Base-by-base conservation (phyloP, 2,888 invertebrate species). In the Saturnia pavonia region DNA sequence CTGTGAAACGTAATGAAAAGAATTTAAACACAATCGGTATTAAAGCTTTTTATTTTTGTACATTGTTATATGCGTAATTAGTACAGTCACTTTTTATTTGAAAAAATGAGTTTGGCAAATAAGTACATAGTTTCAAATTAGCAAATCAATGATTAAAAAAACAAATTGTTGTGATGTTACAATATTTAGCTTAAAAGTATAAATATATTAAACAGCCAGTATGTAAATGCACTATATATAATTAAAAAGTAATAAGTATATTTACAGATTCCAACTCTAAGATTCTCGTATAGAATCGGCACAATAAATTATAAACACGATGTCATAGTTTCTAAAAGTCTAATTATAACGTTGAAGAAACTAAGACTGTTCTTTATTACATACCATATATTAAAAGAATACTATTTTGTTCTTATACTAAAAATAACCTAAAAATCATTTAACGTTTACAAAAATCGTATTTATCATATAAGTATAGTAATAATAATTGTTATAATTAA, bases 11-110 rank as follows among this genome's bases (percentile, higher is more conserved):
- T 42, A 16, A 60, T 8, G 7, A 48, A 77, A 79, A 83, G 76
- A 80, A 51, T 0, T 8, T n/a, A 54, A 85, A 74, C 79, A 80
- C 73, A 79, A 78, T 72, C 72, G 82, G 85, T 87, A 84, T 90
- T 92, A 92, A 92, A 93, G 93, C 93, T 91, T 92, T 89, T 93
- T 90, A 91, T 90, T 91, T 92, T 92, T 92, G 89, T 91, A 92
- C 91, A 89, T 82, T 89, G 86, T 92, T 93, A 91, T 86, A 90
- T 83, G 91, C 89, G 80, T 85, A 80, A 90, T 91, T 91, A 91
- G 91, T 92, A 87, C 77, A 84, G 84, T 88, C 66, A 78, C 84
- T 81, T 78, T 76, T 77, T 77, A 80, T 78, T 77, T 80, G 79
- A 81, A 72, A 57, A 57, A 60, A 60, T 14, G 57, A 14, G 69